phyloP scores from a whole-genome alignment of 2,113 vertebrate species.

The Aleadryas rufinucha region DNA sequence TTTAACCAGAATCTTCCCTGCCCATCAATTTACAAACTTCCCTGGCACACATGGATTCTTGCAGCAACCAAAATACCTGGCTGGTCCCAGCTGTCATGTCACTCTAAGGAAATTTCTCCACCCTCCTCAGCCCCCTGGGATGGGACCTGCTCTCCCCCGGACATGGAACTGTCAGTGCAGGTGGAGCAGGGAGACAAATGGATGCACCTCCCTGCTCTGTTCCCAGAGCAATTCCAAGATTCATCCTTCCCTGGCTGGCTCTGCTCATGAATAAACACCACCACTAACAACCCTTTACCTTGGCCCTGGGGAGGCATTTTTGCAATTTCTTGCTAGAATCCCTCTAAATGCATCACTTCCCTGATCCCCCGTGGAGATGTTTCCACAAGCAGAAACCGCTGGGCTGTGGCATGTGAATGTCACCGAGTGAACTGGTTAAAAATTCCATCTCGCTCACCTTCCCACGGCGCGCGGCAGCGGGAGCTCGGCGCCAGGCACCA shows the following conservation, averaged over 20 bases:
- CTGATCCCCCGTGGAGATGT: background rate
- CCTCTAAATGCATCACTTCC: slow-evolving; percentile 13
- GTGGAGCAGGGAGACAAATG: background rate
- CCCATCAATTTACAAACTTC: background rate
- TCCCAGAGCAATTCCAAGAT: background rate
- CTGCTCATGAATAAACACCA: background rate
- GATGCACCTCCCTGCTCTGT: background rate
- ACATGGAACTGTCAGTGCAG: background rate
- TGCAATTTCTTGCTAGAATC: slow-evolving; percentile 22
- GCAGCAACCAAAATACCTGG: background rate
- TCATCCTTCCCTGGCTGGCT: background rate
- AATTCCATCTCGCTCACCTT: background rate
- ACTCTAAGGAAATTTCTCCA: background rate
- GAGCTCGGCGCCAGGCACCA: background rate
- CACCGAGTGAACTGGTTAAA: background rate
- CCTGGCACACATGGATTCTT: background rate
- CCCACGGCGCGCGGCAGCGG: accelerated
- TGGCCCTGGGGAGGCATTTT: background rate
- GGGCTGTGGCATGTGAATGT: background rate
- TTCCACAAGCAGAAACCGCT: background rate
- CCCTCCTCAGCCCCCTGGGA: background rate
- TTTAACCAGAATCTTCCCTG: background rate
- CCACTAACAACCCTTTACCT: background rate
- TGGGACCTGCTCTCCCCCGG: background rate
- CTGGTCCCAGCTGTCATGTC: background rate